A percentile compares a stretch with the other conserved stretches of the same genome.
phyloP scores from a whole-genome alignment of 2,888 invertebrate species.

The Griposia aprilina region DNA sequence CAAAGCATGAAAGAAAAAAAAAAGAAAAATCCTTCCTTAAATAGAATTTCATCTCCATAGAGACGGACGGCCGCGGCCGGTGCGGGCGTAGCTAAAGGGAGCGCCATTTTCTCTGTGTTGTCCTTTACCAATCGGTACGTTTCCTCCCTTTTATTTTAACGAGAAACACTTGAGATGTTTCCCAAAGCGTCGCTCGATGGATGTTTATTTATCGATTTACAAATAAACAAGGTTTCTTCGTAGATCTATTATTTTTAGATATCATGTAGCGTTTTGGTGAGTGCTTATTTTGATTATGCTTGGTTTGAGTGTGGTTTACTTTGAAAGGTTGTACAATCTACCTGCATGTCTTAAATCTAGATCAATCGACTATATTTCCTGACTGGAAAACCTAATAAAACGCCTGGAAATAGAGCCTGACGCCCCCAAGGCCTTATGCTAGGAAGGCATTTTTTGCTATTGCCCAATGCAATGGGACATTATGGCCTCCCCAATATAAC shows the following conservation, averaged over 20 bases:
- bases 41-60: constrained; percentile 64
- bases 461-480: neutral
- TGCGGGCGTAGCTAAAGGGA: constrained; percentile 28
- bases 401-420: neutral
- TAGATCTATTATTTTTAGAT: constrained; percentile 43
- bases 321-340: neutral
- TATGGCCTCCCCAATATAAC: neutral
- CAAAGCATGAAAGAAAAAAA: constrained; percentile 51
- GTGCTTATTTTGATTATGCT: constrained; percentile 36
- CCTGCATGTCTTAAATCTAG: neutral
- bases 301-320: neutral
- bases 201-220: constrained; percentile 65
- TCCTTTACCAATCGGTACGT: constrained; percentile 81
- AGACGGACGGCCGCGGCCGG: constrained; percentile 8
- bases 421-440: neutral
- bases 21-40: constrained; percentile 56
- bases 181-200: constrained; percentile 51
- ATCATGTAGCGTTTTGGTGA: constrained; percentile 29
- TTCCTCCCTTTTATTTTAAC: constrained; percentile 77
- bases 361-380: neutral
- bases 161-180: constrained; percentile 75
- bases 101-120: constrained; percentile 67
- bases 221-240: constrained; percentile 57
- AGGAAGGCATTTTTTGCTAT: neutral
- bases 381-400: neutral